Conservation (phyloP, 2,888 invertebrate genomes). For the Nephrotoma guestfalica region DNA sequence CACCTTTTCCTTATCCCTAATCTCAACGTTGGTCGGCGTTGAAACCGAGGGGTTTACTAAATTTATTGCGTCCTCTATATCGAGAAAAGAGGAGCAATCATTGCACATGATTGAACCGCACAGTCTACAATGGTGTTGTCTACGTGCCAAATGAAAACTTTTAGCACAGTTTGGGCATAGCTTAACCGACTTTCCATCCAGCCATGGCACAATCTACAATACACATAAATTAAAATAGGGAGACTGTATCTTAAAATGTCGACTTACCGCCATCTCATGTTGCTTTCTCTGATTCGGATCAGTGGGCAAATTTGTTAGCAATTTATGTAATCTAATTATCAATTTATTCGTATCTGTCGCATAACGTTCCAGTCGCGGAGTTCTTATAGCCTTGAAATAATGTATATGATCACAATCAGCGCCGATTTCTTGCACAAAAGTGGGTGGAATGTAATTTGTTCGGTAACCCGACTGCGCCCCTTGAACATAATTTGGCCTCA, state of each 20-base stretch:
- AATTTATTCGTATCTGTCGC: conserved; percentile 92
- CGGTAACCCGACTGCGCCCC: conserved; percentile 12
- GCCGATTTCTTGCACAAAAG: conserved; percentile 30
- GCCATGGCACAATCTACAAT: conserved; percentile 68
- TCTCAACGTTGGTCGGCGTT: conserved; percentile 17
- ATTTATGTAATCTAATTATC: conserved; percentile 81
- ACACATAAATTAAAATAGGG: background rate
- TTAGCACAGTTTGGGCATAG: conserved; percentile 85
- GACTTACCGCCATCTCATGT: conserved; percentile 47
- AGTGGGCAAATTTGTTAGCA: conserved; percentile 65
- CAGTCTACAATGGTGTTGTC: conserved; percentile 92
- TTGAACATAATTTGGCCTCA: conserved; percentile 24
- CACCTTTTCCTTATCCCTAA: conserved; percentile 13
- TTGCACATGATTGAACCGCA: conserved; percentile 90
- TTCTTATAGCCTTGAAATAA: conserved; percentile 58
- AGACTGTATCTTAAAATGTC: background rate
- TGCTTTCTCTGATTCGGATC: conserved; percentile 59
- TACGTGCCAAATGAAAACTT: conserved; percentile 68
- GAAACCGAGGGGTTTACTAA: conserved; percentile 34
- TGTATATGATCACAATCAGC: conserved; percentile 45
- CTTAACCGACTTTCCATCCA: conserved; percentile 78
- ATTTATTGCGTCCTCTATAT: conserved; percentile 52
- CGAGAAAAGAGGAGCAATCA: conserved; percentile 76
- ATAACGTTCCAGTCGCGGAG: conserved; percentile 65
- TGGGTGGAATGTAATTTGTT: conserved; percentile 18